Conservation (phyloP, 2,113 vertebrate genomes). For the Trachemys scripta region DNA sequence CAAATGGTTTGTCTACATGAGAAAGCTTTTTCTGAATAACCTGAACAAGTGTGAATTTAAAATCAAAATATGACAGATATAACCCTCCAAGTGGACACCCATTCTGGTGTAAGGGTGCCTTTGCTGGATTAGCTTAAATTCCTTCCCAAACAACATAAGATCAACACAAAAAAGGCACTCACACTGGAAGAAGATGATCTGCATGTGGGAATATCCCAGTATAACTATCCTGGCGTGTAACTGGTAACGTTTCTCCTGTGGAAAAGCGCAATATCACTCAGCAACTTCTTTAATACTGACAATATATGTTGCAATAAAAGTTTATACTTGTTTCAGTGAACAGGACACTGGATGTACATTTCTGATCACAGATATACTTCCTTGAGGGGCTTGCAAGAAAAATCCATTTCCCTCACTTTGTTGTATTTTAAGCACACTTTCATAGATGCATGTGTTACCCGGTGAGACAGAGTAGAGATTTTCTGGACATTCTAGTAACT, state of each 20-base stretch:
- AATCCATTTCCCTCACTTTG: background rate
- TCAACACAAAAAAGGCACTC: background rate
- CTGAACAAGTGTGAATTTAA: background rate
- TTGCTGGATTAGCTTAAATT: background rate
- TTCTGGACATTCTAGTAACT: background rate
- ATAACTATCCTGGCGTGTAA: background rate
- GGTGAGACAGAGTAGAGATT: background rate
- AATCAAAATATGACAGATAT: background rate
- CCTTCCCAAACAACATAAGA: background rate
- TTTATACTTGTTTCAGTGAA: background rate
- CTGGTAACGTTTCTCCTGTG: background rate
- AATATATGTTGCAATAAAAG: background rate
- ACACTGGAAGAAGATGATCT: background rate
- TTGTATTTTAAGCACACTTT: background rate
- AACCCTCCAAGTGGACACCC: background rate
- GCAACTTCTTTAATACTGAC: background rate
- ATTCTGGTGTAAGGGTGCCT: background rate
- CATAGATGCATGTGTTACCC: background rate
- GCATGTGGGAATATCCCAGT: background rate
- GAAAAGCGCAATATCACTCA: background rate
- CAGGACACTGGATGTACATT: background rate
- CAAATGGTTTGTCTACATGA: background rate
- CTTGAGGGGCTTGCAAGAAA: background rate
- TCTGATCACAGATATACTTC: background rate
- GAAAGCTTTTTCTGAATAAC: background rate